A percentile compares a stretch with the other conserved stretches of the same genome.
Conservation (phyloP, 2,797 vertebrate genomes). For the Lerista edwardsae region DNA sequence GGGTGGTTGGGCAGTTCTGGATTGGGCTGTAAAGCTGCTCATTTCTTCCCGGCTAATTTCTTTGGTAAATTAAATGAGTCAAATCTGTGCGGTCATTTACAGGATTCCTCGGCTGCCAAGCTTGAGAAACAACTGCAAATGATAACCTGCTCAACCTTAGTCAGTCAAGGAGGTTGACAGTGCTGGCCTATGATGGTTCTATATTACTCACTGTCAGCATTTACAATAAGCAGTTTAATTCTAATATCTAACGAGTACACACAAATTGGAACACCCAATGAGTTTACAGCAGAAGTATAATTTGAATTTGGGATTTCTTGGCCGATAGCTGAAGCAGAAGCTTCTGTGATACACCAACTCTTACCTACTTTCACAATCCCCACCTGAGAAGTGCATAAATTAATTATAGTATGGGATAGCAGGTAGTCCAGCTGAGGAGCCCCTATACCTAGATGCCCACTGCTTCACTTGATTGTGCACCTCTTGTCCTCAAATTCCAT, state of each 20-base stretch:
- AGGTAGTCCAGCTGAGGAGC: no score
- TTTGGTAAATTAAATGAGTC: background rate
- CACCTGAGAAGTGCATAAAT: background rate
- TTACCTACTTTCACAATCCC: background rate
- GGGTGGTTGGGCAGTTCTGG: no score
- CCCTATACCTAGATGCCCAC: background rate
- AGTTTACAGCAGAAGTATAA: no score
- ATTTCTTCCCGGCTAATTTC: constrained; percentile 14
- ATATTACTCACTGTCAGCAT: background rate
- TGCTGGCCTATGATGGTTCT: background rate
- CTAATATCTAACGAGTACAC: no score
- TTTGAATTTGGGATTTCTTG: no score
- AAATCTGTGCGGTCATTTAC: background rate
- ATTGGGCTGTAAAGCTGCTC: no score
- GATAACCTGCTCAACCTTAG: background rate
- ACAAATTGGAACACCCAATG: no score
- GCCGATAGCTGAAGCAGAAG: no score
- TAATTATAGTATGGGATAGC: background rate
- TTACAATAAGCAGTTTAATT: no score
- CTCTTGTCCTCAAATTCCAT: background rate
- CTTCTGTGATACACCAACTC: no score
- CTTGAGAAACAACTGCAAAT: background rate
- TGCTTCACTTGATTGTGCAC: background rate
- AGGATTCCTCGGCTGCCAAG: background rate
- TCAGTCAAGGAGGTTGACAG: constrained; percentile 14